A percentile compares a stretch with the other conserved stretches of the same genome.
Conservation (phyloP, 1,140 invertebrate genomes). For the Lysiphlebus fabarum region DNA sequence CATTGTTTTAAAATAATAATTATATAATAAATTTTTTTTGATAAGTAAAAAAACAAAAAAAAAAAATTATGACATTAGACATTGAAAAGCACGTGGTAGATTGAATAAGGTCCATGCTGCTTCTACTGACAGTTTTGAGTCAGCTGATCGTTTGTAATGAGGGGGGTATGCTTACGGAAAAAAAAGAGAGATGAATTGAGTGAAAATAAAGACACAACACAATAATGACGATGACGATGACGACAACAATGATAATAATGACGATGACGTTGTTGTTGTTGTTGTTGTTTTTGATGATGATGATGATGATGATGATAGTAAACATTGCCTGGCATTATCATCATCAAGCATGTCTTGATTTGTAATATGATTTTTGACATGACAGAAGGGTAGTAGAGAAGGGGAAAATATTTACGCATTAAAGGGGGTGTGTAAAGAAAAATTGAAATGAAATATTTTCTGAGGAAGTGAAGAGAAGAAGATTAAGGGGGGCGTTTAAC, state of each 20-base stretch:
- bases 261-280: too few species aligned
- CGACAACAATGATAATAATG: too few species aligned
- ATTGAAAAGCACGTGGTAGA: conserved; percentile 12
- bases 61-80: neutral
- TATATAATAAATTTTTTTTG: too few species aligned
- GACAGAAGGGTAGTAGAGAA: too few species aligned
- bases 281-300: too few species aligned
- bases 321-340: too few species aligned
- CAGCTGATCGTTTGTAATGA: conserved; percentile 44
- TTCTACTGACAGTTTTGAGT: conserved; percentile 44
- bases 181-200: conserved; percentile 9
- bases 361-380: too few species aligned
- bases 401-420: conserved; percentile 17
- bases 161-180: conserved; percentile 16
- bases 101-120: conserved; percentile 34
- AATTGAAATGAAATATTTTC: too few species aligned
- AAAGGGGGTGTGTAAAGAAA: conserved; percentile 21
- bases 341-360: too few species aligned
- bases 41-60: conserved; percentile 3
- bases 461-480: conserved; percentile 27
- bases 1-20: too few species aligned
- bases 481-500: conserved; percentile 12
- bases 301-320: too few species aligned
- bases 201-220: conserved; percentile 1
- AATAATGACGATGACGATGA: conserved; percentile 8